Percentiles rank a stretch among this genome's conserved stretches.
phyloP scores from a whole-genome alignment of 2,888 invertebrate genomes.

The Platycnemis pennipes region DNA sequence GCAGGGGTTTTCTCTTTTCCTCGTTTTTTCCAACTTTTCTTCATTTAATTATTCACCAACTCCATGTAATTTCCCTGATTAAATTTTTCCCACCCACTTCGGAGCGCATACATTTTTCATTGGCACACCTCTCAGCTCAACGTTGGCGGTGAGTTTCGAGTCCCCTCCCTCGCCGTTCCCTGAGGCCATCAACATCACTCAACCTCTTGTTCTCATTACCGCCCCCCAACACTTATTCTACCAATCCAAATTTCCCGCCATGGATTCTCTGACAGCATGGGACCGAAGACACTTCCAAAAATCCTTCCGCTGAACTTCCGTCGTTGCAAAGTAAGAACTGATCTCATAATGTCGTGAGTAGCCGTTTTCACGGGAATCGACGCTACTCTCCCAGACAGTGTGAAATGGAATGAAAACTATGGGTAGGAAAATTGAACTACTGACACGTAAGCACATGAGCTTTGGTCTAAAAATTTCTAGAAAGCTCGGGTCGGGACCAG shows the following conservation, averaged over 20 bases:
- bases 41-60: constrained; percentile 22
- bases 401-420: too few species aligned
- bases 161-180: not conserved
- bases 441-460: too few species aligned
- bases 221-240: not conserved
- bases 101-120: constrained; percentile 9
- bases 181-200: not conserved
- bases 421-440: too few species aligned
- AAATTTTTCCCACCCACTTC: constrained; percentile 17
- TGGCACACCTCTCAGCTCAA: not conserved
- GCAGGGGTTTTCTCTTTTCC: not conserved
- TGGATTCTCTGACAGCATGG: not conserved
- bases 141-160: not conserved
- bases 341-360: too few species aligned
- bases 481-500: too few species aligned
- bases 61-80: not conserved
- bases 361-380: too few species aligned
- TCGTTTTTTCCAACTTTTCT: not conserved
- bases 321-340: too few species aligned
- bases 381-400: too few species aligned
- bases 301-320: too few species aligned
- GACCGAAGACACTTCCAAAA: too few species aligned
- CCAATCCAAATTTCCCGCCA: not conserved
- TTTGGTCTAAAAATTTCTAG: too few species aligned
- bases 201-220: not conserved